These are phyloP conservation scores for Agrypnus murinus DNA, from an alignment of 2,888 invertebrate genomes.

Conservation along the genomic window DNA sequence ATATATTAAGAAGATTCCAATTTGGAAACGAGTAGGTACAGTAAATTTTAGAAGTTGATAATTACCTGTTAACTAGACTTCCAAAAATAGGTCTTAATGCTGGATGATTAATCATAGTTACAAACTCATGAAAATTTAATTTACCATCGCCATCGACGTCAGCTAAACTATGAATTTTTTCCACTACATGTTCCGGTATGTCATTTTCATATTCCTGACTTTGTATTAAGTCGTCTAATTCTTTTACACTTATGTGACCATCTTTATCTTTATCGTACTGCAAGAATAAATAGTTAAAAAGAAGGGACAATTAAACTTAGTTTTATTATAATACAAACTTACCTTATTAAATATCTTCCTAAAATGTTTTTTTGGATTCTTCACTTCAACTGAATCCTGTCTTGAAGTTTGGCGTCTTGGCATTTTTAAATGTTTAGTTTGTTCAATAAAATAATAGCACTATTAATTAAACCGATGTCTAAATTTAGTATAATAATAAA, in stretches of 20 bases:
- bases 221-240: conserved; percentile 78
- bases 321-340: too few species aligned
- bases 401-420: neutral
- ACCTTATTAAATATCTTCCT: conserved; percentile 74
- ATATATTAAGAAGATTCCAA: neutral
- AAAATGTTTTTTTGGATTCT: conserved; percentile 70
- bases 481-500: too few species aligned
- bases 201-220: conserved; percentile 78
- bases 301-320: too few species aligned
- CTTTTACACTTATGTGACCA: conserved; percentile 80
- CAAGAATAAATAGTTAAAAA: neutral
- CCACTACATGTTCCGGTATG: conserved; percentile 79
- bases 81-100: conserved; percentile 73
- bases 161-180: conserved; percentile 79
- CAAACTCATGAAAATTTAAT: conserved; percentile 83
- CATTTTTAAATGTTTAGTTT: too few species aligned
- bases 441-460: too few species aligned
- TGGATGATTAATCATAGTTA: conserved; percentile 79
- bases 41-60: neutral
- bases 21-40: neutral
- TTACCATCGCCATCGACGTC: conserved; percentile 80
- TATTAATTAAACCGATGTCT: too few species aligned
- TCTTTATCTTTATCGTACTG: conserved; percentile 84
- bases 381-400: conserved; percentile 24
- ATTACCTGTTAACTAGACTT: conserved; percentile 76